These are phyloP conservation scores for Epinephelus coioides DNA, from an alignment of 2,797 vertebrate species.

Conservation along the genomic window DNA sequence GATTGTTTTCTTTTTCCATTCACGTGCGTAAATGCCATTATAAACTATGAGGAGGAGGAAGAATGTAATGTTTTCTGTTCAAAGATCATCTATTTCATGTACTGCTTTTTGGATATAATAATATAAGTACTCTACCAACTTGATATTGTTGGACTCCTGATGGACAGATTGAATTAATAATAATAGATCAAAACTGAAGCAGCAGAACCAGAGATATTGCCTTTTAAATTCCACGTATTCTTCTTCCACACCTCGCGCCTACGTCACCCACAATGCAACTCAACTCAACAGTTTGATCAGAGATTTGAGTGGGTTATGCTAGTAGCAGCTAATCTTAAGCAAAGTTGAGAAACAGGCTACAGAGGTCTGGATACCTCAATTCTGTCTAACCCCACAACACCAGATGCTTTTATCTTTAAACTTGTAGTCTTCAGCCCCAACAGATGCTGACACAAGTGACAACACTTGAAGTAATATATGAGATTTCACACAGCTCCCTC, in stretches of 20 bases:
- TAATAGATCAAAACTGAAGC: not conserved
- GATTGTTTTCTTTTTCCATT: no score
- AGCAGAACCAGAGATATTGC: not conserved
- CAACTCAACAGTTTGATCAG: not conserved
- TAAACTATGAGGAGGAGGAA: no score
- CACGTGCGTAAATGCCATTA: no score
- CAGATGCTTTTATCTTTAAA: no score
- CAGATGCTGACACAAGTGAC: not conserved
- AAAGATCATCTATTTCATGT: no score
- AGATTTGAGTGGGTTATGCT: not conserved
- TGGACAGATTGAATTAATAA: not conserved
- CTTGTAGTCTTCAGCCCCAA: no score
- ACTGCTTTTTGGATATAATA: no score
- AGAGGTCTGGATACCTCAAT: no score
- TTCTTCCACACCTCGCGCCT: not conserved
- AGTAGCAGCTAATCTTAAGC: not conserved
- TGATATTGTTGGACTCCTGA: not conserved
- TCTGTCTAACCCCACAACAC: no score
- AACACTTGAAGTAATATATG: not conserved
- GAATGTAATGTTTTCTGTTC: no score
- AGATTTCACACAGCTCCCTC: not conserved
- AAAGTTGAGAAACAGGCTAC: no score
- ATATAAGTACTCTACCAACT: no score
- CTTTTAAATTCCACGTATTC: not conserved
- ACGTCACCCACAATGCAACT: not conserved